Base-by-base conservation (phyloP, 1,140 invertebrate genomes). In the Zaprionus ornatus region DNA sequence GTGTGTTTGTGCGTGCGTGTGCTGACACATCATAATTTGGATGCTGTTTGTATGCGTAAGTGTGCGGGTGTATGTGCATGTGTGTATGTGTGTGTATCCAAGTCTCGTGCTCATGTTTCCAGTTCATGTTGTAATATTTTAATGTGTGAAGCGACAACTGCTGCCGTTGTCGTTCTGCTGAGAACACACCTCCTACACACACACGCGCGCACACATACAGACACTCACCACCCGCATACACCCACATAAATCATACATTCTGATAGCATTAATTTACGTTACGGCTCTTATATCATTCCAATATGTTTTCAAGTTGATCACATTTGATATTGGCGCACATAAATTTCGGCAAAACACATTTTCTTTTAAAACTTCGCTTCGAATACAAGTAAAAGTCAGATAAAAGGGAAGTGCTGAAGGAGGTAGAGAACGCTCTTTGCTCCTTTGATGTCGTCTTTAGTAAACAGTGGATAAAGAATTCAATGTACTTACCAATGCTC, bases 41-140 rank as follows among this genome's bases (percentile, higher is more conserved):
- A 13, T 75, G 66, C 74, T 84, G 77, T 72, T 52, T 66, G 79
- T 65, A 55, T 55, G 37, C 54, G 77, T 56, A 13, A 42, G 48
- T 27, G 55, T 52, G 42, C 12, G 27, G 7, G 29, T 40, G 19
- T 37, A 7, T 45, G 54, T 35, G 56, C 1, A 29, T 59, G 66
- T 19, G 32, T 72, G 21, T 19, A 27, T 72, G 21, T 52, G 66
- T 62, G 32, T 57, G 75, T 75, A 57, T 68, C 59, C 17, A 61
- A 48, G 64, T 73, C 45, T 71, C 60, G 73, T 83, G 84, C 75
- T 80, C 83, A 67, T 87, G 83, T 88, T 87, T 77, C 80, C 83
- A 87, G 83, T 80, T 87, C 84, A 87, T 87, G 83, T 87, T 87
- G 84, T 87, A 87, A 87, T 86, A 86, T 87, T 87, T 87, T 87